These are phyloP conservation scores for Podarcis siculus DNA, from an alignment of 2,797 vertebrate species.

Conservation along the genomic window DNA sequence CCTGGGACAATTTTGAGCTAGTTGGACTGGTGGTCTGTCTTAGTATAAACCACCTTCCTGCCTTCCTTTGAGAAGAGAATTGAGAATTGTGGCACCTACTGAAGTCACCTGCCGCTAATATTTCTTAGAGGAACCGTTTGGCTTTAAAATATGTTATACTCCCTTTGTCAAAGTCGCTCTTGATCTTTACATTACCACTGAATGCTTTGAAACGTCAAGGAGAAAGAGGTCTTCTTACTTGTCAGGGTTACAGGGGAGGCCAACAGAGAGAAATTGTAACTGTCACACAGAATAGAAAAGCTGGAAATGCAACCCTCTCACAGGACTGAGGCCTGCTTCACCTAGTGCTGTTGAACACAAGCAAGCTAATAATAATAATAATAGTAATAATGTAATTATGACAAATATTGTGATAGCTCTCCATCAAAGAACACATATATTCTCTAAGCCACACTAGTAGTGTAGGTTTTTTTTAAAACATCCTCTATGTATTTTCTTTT, in stretches of 20 bases:
- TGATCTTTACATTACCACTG: background rate
- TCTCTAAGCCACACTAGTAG: background rate
- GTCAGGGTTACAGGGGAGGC: slow-evolving; percentile 18
- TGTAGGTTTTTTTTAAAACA: background rate
- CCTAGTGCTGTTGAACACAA: background rate
- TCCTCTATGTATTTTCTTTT: background rate
- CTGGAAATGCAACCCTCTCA: background rate
- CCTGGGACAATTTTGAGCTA: too few species aligned
- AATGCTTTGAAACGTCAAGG: slow-evolving; percentile 25
- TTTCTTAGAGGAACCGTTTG: slow-evolving; percentile 16
- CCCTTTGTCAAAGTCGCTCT: background rate
- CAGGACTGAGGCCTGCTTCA: background rate
- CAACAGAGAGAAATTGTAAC: background rate
- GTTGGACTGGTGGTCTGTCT: too few species aligned
- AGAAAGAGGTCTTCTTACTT: slow-evolving; percentile 19
- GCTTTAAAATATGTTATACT: slow-evolving; percentile 15
- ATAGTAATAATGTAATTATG: background rate
- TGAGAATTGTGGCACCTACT: background rate
- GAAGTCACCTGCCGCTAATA: background rate
- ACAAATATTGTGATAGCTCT: background rate
- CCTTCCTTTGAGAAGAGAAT: background rate
- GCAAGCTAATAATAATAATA: background rate
- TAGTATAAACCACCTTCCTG: too few species aligned
- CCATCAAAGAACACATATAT: background rate
- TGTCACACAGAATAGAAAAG: background rate